Evolutionary conservation across 2,888 invertebrate species (phyloP).

Genomic region (Tetramorium bicarinatum): DNA sequence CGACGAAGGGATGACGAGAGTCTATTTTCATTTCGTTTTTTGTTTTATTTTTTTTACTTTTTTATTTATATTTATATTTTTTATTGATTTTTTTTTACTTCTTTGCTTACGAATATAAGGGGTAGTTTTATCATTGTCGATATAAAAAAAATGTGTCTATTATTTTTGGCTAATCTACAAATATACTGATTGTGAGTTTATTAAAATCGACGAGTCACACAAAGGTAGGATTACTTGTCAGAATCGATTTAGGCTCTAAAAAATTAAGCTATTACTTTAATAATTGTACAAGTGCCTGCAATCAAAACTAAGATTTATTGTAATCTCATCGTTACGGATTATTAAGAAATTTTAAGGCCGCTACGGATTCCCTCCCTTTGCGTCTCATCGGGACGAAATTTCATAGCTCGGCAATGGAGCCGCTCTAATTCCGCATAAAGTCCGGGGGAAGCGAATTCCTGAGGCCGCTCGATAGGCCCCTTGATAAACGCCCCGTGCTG

Average conservation of each 20-base stretch:
- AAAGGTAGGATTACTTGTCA: too few relatives aligned
- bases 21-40: too few relatives aligned
- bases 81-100: too few relatives aligned
- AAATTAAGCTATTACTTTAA: background rate
- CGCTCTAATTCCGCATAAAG: slow-evolving; percentile 44
- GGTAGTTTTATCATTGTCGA: too few relatives aligned
- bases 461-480: slow-evolving; percentile 23
- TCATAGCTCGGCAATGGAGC: slow-evolving; percentile 3
- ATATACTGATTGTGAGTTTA: too few relatives aligned
- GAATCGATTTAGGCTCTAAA: background rate
- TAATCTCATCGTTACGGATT: slow-evolving; percentile 13
- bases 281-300: background rate
- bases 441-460: slow-evolving; percentile 38
- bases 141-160: too few relatives aligned
- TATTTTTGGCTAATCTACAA: too few relatives aligned
- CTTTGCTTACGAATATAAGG: too few relatives aligned
- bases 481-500: slow-evolving; percentile 38
- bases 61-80: too few relatives aligned
- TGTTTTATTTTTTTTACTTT: too few relatives aligned
- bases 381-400: slow-evolving; percentile 9
- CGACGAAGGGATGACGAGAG: too few relatives aligned
- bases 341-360: slow-evolving; percentile 2
- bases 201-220: too few relatives aligned
- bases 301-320: background rate
- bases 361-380: background rate